These are phyloP conservation scores for Popillia japonica DNA, from an alignment of 1,140 invertebrate genomes.

Conservation along the genomic window DNA sequence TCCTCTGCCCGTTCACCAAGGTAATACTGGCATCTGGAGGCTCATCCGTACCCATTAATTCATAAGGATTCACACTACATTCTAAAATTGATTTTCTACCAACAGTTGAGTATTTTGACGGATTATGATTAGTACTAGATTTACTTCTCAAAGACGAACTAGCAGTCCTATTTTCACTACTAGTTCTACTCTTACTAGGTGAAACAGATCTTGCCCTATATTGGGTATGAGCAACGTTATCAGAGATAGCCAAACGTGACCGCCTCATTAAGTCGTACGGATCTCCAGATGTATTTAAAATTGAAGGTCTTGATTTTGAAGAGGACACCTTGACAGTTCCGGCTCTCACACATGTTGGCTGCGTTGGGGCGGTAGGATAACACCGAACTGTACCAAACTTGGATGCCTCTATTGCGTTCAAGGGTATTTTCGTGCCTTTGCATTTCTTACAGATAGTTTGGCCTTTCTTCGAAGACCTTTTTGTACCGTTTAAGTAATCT, in stretches of 20 bases:
- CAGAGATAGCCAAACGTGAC: conserved; percentile 72
- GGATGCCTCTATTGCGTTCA: conserved; percentile 57
- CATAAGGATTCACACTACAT: conserved; percentile 86
- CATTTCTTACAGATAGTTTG: conserved; percentile 76
- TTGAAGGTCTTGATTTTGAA: conserved; percentile 69
- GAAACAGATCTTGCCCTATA: conserved; percentile 51
- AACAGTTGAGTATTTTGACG: conserved; percentile 43
- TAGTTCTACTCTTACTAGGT: conserved; percentile 43
- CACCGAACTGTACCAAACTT: conserved; percentile 62
- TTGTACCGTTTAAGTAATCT: conserved; percentile 78
- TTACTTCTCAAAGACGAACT: background rate
- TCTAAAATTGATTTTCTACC: conserved; percentile 77
- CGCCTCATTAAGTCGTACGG: conserved; percentile 83
- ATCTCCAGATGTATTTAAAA: conserved; percentile 65
- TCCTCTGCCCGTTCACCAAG: conserved; percentile 56
- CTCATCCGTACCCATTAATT: conserved; percentile 69
- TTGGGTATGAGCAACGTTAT: conserved; percentile 52
- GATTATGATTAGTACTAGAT: background rate
- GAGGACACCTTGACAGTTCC: conserved; percentile 69
- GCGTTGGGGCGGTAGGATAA: conserved; percentile 57
- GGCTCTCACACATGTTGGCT: conserved; percentile 58
- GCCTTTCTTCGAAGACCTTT: conserved; percentile 74
- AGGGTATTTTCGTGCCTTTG: conserved; percentile 75
- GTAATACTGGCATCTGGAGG: conserved; percentile 49
- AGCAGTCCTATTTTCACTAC: background rate